phyloP scores from a whole-genome alignment of 2,888 invertebrate genomes.

The Agapostemon virescens region DNA sequence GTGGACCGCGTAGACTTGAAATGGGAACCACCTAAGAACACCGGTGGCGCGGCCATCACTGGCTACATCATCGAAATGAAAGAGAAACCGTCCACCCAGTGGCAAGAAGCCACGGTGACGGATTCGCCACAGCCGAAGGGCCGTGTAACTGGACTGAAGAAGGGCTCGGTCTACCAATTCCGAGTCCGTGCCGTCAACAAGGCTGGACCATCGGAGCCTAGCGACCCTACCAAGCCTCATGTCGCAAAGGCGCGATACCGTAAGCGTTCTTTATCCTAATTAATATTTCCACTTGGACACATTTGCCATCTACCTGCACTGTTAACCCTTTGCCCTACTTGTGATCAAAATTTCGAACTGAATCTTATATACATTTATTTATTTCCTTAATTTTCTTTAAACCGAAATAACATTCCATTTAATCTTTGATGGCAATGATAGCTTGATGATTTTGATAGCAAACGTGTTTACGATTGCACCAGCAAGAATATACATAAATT shows the following conservation, averaged over 20 bases:
- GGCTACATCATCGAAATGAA: slow-evolving; percentile 95
- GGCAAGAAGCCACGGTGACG: slow-evolving; percentile 87
- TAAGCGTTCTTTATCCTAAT: slow-evolving; percentile 81
- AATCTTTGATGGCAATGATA: no score
- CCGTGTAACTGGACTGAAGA: slow-evolving; percentile 91
- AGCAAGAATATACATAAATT: no score
- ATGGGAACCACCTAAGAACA: slow-evolving; percentile 90
- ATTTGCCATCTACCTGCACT: no score
- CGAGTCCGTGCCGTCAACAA: slow-evolving; percentile 97
- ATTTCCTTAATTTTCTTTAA: no score
- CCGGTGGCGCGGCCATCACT: slow-evolving; percentile 90
- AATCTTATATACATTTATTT: no score
- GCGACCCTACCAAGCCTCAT: slow-evolving; percentile 93
- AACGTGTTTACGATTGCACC: no score
- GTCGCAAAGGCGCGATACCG: slow-evolving; percentile 92
- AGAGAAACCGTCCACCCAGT: slow-evolving; percentile 88
- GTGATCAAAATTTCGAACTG: no score
- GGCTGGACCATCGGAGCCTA: slow-evolving; percentile 95
- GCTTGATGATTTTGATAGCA: no score
- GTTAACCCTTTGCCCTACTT: no score
- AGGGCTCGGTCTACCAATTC: slow-evolving; percentile 97
- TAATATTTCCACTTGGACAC: no score
- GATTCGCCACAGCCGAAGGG: slow-evolving; percentile 90
- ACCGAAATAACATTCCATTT: no score
- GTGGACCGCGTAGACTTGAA: slow-evolving; percentile 92